Evolutionary conservation across 2,797 vertebrate species (phyloP).

Genomic region (Morelia viridis): DNA sequence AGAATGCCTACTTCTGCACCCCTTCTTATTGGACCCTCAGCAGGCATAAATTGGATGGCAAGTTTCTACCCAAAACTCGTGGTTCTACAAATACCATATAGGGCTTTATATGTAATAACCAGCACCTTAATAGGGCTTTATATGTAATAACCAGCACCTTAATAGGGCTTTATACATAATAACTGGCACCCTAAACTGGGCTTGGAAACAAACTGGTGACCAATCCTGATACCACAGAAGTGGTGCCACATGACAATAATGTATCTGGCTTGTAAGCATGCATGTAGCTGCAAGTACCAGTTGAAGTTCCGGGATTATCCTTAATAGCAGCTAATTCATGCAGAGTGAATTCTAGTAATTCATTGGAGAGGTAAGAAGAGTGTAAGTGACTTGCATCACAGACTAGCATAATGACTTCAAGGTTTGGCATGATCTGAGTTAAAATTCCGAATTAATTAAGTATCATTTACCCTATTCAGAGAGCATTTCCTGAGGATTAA

Average conservation of each 20-base stretch:
- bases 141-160: not conserved
- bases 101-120: not conserved
- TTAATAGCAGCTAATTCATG: not conserved
- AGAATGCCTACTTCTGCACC: not conserved
- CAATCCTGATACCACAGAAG: not conserved
- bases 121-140: not conserved
- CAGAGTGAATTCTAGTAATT: not conserved
- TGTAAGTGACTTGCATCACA: conserved; percentile 1
- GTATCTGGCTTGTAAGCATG: not conserved
- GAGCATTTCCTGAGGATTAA: not conserved
- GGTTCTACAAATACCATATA: not conserved
- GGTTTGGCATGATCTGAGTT: conserved; percentile 8
- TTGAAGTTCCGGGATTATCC: not conserved
- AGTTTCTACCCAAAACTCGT: not conserved
- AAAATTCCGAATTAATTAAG: conserved; percentile 24
- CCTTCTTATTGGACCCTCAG: not conserved
- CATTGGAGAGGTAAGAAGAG: not conserved
- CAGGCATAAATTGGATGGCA: not conserved
- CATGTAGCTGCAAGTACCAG: not conserved
- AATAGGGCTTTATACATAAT: not conserved
- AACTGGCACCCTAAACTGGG: not conserved
- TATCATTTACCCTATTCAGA: conserved; percentile 45
- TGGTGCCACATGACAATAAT: not conserved
- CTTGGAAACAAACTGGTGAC: not conserved
- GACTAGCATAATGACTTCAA: conserved; percentile 17